Percentiles rank a stretch among this genome's conserved stretches.
phyloP scores from a whole-genome alignment of 2,888 invertebrate genomes.

The Lysandra coridon region DNA sequence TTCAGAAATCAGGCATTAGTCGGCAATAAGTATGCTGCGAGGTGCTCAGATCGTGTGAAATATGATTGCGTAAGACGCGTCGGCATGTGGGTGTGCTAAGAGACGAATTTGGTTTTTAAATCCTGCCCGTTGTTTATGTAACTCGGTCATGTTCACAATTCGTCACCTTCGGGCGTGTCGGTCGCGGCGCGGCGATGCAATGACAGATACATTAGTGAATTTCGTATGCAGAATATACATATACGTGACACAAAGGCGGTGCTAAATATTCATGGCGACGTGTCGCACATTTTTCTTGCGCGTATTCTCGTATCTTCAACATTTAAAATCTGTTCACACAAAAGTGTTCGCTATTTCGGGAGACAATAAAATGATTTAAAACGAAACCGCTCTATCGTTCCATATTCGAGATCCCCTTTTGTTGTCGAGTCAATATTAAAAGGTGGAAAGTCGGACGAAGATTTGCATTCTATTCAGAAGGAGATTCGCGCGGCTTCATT shows the following conservation, averaged over 20 bases:
- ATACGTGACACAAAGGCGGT: constrained; percentile 68
- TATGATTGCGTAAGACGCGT: constrained; percentile 4
- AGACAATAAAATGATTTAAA: constrained; percentile 28
- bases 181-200: constrained; percentile 52
- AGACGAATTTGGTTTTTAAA: constrained; percentile 16
- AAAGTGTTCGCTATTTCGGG: constrained; percentile 38
- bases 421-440: constrained; percentile 22
- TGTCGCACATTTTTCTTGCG: constrained; percentile 45
- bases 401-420: constrained; percentile 23
- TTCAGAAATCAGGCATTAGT: not conserved
- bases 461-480: constrained; percentile 14
- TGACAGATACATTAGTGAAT: constrained; percentile 53
- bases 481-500: not conserved
- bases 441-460: constrained; percentile 9
- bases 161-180: constrained; percentile 15
- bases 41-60: not conserved
- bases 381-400: constrained; percentile 27
- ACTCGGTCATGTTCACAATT: constrained; percentile 18
- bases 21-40: not conserved
- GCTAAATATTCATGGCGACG: constrained; percentile 58
- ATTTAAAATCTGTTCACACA: constrained; percentile 38
- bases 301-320: constrained; percentile 39
- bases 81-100: constrained; percentile 9
- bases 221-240: constrained; percentile 62
- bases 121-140: constrained; percentile 12